These are phyloP conservation scores for Rafetus swinhoei DNA, from an alignment of 2,113 vertebrate species.

Conservation along the genomic window DNA sequence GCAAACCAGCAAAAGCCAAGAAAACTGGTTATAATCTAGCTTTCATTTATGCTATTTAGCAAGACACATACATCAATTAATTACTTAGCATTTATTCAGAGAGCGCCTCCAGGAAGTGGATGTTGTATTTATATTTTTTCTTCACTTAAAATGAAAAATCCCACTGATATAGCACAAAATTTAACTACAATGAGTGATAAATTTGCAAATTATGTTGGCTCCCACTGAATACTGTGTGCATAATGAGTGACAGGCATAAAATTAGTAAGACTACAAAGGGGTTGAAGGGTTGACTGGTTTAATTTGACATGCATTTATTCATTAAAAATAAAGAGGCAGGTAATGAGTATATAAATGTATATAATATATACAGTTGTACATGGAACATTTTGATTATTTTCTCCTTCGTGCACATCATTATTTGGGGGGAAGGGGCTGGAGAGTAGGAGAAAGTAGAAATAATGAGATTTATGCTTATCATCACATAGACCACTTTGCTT, in stretches of 20 bases:
- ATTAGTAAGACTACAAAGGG: neutral
- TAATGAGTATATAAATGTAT: neutral
- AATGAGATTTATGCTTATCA: neutral
- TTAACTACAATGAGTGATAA: neutral
- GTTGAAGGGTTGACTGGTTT: neutral
- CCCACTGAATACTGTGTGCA: accelerated
- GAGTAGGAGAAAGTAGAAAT: neutral
- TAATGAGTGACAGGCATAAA: neutral
- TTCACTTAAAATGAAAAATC: neutral
- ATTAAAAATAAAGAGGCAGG: neutral
- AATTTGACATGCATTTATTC: neutral
- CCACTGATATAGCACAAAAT: neutral
- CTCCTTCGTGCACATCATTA: neutral
- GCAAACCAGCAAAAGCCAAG: neutral
- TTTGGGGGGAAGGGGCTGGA: neutral
- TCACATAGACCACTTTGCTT: neutral
- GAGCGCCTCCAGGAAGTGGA: neutral
- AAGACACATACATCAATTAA: neutral
- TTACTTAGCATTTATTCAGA: neutral
- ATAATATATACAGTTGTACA: neutral
- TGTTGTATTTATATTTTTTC: neutral
- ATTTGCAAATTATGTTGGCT: accelerated
- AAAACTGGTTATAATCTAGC: neutral
- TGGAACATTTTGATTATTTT: neutral
- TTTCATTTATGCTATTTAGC: neutral